phyloP scores from a whole-genome alignment of 64 coral and sea anemone species.

The Pocillopora verrucosa region DNA sequence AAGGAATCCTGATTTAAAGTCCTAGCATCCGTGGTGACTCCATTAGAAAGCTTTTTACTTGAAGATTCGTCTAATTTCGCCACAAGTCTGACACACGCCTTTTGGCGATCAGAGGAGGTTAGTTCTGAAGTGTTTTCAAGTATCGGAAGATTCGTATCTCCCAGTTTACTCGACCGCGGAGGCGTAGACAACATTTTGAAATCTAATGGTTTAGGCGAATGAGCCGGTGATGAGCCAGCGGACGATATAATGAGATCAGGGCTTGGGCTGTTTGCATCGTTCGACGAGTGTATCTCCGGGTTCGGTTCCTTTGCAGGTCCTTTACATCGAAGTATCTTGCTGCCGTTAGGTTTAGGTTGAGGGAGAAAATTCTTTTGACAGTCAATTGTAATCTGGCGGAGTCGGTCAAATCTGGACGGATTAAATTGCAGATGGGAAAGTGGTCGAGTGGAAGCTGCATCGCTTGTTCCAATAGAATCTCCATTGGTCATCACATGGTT shows the following conservation, averaged over 20 bases:
- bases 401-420: slow-evolving; percentile 43
- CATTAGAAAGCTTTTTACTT: slow-evolving; percentile 21
- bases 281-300: not conserved
- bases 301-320: slow-evolving; percentile 4
- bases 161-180: slow-evolving; percentile 19
- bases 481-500: slow-evolving; percentile 19
- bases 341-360: slow-evolving; percentile 21
- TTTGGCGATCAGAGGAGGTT: not conserved
- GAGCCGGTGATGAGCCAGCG: slow-evolving; percentile 85
- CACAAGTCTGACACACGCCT: not conserved
- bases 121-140: not conserved
- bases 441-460: not conserved
- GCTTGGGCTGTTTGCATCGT: not conserved
- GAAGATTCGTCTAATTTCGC: slow-evolving; percentile 1
- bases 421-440: slow-evolving; percentile 46
- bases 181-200: slow-evolving; percentile 66
- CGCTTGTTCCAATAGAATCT: not conserved
- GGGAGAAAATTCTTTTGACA: slow-evolving; percentile 51
- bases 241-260: slow-evolving; percentile 89
- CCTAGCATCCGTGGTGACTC: not conserved
- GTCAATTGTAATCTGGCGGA: slow-evolving; percentile 71
- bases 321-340: not conserved
- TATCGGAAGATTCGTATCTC: not conserved
- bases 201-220: slow-evolving; percentile 84
- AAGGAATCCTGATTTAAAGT: not conserved